Percentiles rank a stretch among this genome's conserved stretches.
These are phyloP conservation scores for Parasteatoda tepidariorum DNA, from an alignment of 1,140 invertebrate genomes.

Conservation along the genomic window DNA sequence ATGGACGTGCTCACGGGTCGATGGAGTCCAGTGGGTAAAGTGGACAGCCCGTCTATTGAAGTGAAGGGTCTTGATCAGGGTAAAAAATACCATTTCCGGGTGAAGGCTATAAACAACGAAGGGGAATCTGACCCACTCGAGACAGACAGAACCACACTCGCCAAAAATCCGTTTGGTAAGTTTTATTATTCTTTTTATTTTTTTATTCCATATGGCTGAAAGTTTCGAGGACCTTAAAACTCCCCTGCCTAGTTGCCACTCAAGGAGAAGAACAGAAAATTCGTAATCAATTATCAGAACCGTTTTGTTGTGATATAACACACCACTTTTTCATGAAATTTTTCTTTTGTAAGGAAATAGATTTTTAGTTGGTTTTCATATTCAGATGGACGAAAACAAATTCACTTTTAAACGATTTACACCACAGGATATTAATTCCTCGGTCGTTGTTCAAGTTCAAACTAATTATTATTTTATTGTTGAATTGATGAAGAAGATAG, in stretches of 20 bases:
- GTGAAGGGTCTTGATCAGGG: constrained; percentile 91
- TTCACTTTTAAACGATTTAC: too few relatives aligned
- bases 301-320: background rate
- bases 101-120: constrained; percentile 95
- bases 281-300: background rate
- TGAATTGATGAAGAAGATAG: too few relatives aligned
- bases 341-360: too few relatives aligned
- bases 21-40: constrained; percentile 71
- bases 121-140: constrained; percentile 93
- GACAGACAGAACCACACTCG: constrained; percentile 83
- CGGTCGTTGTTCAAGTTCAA: too few relatives aligned
- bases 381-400: too few relatives aligned
- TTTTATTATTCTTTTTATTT: background rate
- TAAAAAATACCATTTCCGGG: constrained; percentile 94
- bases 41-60: constrained; percentile 88
- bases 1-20: constrained; percentile 84
- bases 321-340: too few relatives aligned
- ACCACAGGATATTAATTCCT: too few relatives aligned
- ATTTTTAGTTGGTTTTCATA: too few relatives aligned
- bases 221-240: too few relatives aligned
- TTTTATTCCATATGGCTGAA: too few relatives aligned
- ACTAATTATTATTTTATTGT: too few relatives aligned
- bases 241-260: too few relatives aligned
- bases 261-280: background rate
- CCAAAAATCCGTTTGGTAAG: constrained; percentile 87